These are phyloP conservation scores for Elachura formosa DNA, from an alignment of 2,113 vertebrate genomes.

Conservation along the genomic window DNA sequence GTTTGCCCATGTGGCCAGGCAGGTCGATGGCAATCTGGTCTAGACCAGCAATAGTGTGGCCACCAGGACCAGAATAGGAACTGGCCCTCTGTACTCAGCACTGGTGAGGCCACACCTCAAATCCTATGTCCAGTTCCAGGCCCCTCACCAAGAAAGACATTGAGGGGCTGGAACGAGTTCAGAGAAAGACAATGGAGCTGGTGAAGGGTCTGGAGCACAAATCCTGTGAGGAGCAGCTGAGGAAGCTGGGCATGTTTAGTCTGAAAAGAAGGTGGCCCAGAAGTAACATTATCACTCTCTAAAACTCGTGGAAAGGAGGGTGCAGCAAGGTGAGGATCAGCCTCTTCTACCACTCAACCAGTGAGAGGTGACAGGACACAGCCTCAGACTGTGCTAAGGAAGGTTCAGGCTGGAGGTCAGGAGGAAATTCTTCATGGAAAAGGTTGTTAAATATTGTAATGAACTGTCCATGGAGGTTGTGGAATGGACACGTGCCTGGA, in stretches of 20 bases:
- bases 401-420: background rate
- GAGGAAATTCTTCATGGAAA: background rate
- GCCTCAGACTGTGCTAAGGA: background rate
- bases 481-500: background rate
- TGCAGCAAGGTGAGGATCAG: background rate
- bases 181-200: background rate
- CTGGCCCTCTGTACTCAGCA: rapidly evolving
- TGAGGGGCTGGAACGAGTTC: rapidly evolving
- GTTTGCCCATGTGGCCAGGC: too few relatives aligned
- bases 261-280: background rate
- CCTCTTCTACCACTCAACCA: background rate
- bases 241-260: background rate
- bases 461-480: background rate
- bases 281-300: background rate
- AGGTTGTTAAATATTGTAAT: background rate
- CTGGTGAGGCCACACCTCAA: background rate
- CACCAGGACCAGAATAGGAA: background rate
- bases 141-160: too few relatives aligned
- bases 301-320: background rate
- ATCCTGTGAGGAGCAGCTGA: background rate
- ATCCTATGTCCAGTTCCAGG: rapidly evolving
- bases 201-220: background rate
- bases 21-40: too few relatives aligned
- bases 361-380: background rate
- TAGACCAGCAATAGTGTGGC: rapidly evolving